Percentiles rank a stretch among this genome's conserved stretches.
Conservation (phyloP, 2,113 vertebrate genomes). For the Gracilinanus agilis region DNA sequence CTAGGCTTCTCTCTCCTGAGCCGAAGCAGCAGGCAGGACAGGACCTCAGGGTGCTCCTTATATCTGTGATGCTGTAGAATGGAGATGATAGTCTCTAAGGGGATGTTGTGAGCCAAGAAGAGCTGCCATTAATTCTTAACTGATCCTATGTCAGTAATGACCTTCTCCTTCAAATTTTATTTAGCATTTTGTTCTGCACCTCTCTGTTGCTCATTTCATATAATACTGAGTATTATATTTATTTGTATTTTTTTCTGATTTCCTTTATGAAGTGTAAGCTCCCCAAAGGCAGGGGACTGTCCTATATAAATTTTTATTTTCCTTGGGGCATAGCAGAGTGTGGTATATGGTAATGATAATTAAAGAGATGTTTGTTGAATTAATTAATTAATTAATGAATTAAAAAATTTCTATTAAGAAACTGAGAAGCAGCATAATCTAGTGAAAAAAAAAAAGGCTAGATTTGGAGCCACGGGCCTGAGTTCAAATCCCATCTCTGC, state of each 20-base stretch:
- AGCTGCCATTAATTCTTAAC: constrained; percentile 84
- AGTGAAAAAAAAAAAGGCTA: not conserved
- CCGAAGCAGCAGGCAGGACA: no score
- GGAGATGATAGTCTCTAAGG: constrained; percentile 95
- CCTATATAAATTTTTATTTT: no score
- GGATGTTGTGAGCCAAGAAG: constrained; percentile 95
- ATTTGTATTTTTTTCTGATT: not conserved
- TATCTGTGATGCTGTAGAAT: constrained; percentile 98
- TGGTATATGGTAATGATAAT: no score
- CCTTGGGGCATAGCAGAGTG: no score
- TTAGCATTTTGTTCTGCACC: not conserved
- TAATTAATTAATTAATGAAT: not conserved
- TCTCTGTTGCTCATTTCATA: not conserved
- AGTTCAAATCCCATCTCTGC: not conserved
- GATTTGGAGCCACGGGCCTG: not conserved
- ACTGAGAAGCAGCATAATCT: not conserved
- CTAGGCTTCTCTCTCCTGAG: no score
- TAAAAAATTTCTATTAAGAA: not conserved
- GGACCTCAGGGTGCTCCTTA: constrained; percentile 81
- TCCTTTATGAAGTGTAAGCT: not conserved
- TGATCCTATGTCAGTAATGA: not conserved
- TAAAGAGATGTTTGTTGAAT: not conserved
- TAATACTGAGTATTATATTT: not conserved
- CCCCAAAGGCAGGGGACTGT: not conserved
- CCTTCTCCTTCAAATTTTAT: not conserved